These are phyloP conservation scores for Tortrix viridana DNA, from an alignment of 2,888 invertebrate genomes.

Conservation along the genomic window DNA sequence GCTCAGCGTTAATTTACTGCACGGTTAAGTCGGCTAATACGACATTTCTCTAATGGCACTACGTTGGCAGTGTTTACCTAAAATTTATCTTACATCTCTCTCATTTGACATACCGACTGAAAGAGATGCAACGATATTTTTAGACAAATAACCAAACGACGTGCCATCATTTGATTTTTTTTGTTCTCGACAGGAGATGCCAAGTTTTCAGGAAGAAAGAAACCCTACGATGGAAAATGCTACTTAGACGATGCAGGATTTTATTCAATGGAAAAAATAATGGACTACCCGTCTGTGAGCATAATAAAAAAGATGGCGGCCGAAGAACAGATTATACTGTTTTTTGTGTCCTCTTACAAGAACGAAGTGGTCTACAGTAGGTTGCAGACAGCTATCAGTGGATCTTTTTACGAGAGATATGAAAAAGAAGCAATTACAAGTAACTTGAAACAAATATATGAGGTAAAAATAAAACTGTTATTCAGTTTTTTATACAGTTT, in stretches of 20 bases:
- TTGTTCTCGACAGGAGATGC: constrained; percentile 6
- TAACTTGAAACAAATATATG: constrained; percentile 7
- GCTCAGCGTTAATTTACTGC: too few relatives aligned
- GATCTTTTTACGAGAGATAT: neutral
- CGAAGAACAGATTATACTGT: constrained; percentile 13
- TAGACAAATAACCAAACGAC: too few relatives aligned
- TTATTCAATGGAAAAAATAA: constrained; percentile 25
- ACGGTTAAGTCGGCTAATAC: too few relatives aligned
- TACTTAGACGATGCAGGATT: constrained; percentile 15
- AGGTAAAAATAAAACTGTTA: too few relatives aligned
- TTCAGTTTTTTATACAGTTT: too few relatives aligned
- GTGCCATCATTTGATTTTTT: too few relatives aligned
- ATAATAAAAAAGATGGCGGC: constrained; percentile 13
- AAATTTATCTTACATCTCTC: too few relatives aligned
- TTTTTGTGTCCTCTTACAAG: neutral
- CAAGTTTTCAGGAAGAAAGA: constrained; percentile 7
- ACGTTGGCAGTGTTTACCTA: too few relatives aligned
- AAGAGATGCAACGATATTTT: too few relatives aligned
- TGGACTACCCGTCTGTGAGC: constrained; percentile 33
- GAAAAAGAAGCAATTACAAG: neutral
- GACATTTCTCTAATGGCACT: too few relatives aligned
- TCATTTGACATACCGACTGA: too few relatives aligned
- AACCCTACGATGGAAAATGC: constrained; percentile 31
- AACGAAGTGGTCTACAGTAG: constrained; percentile 2
- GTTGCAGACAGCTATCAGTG: neutral